Conservation (phyloP, 2,113 vertebrate genomes). For the Syngnathus typhle region DNA sequence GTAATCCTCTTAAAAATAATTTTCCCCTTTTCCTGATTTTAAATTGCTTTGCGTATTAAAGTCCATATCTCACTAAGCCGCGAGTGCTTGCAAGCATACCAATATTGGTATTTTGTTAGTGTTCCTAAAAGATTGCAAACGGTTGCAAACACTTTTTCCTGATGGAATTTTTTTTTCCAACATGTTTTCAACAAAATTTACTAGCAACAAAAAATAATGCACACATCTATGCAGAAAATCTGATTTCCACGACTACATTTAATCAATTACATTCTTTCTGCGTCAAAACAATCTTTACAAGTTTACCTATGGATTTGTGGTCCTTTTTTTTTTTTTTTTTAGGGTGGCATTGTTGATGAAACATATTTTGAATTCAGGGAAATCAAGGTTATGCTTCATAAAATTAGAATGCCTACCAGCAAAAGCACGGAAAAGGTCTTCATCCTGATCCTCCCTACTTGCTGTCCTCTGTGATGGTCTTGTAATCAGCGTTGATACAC, state of each 20-base stretch:
- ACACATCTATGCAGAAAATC: background rate
- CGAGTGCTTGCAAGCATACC: too few relatives aligned
- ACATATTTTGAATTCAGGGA: background rate
- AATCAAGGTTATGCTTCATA: background rate
- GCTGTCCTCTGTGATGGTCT: conserved; percentile 6
- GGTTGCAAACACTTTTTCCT: too few relatives aligned
- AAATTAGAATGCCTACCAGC: conserved; percentile 34
- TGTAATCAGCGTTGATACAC: background rate
- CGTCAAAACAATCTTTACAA: background rate
- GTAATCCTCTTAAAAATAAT: background rate
- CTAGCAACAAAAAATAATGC: background rate
- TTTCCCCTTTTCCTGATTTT: background rate
- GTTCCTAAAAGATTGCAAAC: too few relatives aligned
- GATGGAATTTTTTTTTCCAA: too few relatives aligned
- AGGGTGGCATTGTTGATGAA: background rate
- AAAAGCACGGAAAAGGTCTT: conserved; percentile 39
- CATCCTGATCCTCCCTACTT: conserved; percentile 23
- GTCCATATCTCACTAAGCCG: too few relatives aligned
- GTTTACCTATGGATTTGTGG: too few relatives aligned
- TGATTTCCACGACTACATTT: too few relatives aligned
- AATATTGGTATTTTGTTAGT: too few relatives aligned
- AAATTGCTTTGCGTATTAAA: background rate
- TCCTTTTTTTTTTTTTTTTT: too few relatives aligned
- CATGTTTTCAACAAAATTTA: too few relatives aligned
- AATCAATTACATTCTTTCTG: background rate